phyloP scores from a whole-genome alignment of 2,797 vertebrate genomes.

The Premnoplex brunnescens region DNA sequence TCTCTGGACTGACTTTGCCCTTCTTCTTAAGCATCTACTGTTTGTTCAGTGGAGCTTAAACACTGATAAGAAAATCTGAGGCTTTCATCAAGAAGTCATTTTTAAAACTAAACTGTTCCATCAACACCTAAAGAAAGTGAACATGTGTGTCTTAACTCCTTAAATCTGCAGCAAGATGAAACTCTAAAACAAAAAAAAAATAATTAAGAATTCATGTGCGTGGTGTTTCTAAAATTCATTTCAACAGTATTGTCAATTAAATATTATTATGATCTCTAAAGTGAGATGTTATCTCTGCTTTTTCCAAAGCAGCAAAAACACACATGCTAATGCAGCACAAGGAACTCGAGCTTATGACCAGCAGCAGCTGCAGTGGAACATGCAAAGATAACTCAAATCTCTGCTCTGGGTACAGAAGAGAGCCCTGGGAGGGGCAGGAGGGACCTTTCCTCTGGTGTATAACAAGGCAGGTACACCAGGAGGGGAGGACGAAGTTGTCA shows the following conservation, averaged over 20 bases:
- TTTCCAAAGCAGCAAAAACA: background rate
- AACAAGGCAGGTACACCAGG: background rate
- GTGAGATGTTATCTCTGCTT: conserved; percentile 34
- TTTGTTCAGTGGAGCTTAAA: background rate
- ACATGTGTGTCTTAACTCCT: background rate
- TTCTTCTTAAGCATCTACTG: background rate
- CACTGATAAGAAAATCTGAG: background rate
- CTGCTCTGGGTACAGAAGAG: background rate
- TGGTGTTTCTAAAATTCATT: conserved; percentile 43
- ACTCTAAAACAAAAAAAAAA: background rate
- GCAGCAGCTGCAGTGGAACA: background rate
- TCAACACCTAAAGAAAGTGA: background rate
- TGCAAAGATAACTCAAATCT: background rate
- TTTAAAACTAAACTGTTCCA: background rate
- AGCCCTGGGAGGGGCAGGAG: background rate
- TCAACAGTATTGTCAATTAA: conserved; percentile 34
- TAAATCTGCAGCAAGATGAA: conserved; percentile 21
- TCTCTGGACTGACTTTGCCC: background rate
- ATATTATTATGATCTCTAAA: conserved; percentile 20
- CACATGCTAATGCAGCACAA: background rate
- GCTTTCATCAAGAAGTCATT: background rate
- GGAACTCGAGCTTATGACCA: background rate
- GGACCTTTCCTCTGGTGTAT: background rate
- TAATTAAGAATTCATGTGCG: background rate
- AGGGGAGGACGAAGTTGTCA: background rate